A percentile compares a stretch with the other conserved stretches of the same genome.
These are phyloP conservation scores for Platerodrilus igneus DNA, from an alignment of 2,888 invertebrate genomes.

Conservation along the genomic window DNA sequence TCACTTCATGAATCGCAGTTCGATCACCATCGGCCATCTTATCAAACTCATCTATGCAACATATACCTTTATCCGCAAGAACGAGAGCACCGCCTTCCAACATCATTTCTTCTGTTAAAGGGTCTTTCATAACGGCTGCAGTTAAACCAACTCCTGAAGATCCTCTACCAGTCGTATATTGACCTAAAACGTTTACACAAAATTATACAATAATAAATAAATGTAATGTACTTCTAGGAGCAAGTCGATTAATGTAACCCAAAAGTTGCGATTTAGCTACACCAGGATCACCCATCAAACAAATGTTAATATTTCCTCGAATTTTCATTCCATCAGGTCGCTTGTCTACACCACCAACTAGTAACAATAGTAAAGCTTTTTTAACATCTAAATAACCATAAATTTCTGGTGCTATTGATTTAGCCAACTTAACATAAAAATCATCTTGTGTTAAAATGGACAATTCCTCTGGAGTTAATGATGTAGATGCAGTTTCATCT, in stretches of 20 bases:
- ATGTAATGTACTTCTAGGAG: conserved; percentile 67
- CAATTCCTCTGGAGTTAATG: conserved; percentile 80
- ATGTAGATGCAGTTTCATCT: conserved; percentile 62
- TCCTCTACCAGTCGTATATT: conserved; percentile 94
- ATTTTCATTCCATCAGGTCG: conserved; percentile 96
- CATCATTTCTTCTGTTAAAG: conserved; percentile 95
- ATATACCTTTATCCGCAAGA: conserved; percentile 92
- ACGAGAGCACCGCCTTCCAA: conserved; percentile 96
- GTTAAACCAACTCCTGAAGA: conserved; percentile 98
- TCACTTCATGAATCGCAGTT: conserved; percentile 95
- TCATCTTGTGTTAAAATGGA: conserved; percentile 77
- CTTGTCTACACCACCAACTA: conserved; percentile 87
- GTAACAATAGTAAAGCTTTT: conserved; percentile 85
- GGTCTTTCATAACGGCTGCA: conserved; percentile 97
- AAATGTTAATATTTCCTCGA: conserved; percentile 93
- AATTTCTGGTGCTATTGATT: conserved; percentile 96
- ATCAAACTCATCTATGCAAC: conserved; percentile 99
- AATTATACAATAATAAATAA: not conserved
- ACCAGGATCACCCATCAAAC: conserved; percentile 99
- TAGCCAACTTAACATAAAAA: conserved; percentile 87
- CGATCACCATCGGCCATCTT: conserved; percentile 97
- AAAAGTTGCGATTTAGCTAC: conserved; percentile 98
- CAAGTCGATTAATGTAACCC: conserved; percentile 88
- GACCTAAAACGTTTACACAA: conserved; percentile 50
- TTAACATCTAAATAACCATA: conserved; percentile 98